Percentiles rank a stretch among this genome's conserved stretches.
phyloP scores from a whole-genome alignment of 1,140 invertebrate species.

The Panagrolaimus sp. region DNA sequence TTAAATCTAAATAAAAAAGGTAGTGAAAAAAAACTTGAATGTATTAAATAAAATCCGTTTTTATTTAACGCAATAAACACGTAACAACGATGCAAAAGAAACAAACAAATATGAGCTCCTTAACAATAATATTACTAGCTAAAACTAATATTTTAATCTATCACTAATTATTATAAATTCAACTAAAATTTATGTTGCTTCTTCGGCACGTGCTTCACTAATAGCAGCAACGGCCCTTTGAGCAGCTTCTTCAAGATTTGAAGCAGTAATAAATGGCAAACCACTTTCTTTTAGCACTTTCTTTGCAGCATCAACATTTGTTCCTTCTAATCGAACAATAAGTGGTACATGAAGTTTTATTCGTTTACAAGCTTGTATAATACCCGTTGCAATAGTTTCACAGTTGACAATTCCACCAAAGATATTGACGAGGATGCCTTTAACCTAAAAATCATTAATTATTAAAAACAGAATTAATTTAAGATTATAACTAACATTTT shows the following conservation, averaged over 20 bases:
- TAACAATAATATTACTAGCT: too few species aligned
- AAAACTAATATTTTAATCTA: neutral
- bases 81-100: neutral
- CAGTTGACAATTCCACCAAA: constrained; percentile 99
- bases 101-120: neutral
- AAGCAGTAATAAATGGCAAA: constrained; percentile 73
- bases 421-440: constrained; percentile 92
- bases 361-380: constrained; percentile 77
- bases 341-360: constrained; percentile 77
- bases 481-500: constrained; percentile 23
- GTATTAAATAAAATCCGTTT: neutral
- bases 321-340: constrained; percentile 84
- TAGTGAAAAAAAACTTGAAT: neutral
- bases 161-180: neutral
- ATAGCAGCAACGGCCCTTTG: constrained; percentile 69
- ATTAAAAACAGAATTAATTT: neutral
- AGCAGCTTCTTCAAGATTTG: constrained; percentile 84
- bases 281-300: constrained; percentile 74
- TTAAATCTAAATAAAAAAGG: neutral
- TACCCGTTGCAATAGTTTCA: constrained; percentile 87
- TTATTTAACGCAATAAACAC: neutral
- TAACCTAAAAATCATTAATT: constrained; percentile 66
- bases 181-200: too few species aligned
- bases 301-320: constrained; percentile 69
- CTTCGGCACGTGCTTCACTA: too few species aligned